phyloP scores from a whole-genome alignment of 2,888 invertebrate species.

The Cynaeus angustus region DNA sequence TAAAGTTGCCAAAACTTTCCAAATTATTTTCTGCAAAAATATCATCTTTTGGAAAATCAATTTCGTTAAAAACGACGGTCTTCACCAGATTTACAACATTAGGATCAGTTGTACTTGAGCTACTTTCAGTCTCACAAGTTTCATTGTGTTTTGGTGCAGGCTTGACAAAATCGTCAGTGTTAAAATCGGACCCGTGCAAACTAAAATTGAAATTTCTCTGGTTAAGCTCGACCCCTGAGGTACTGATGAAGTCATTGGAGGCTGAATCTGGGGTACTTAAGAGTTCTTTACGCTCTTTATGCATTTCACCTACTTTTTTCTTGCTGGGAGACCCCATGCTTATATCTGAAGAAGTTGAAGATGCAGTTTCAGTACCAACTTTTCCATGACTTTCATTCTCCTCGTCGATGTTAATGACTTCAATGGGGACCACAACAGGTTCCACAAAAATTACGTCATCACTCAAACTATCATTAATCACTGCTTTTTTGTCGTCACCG shows the following conservation, averaged over 20 bases:
- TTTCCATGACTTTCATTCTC: constrained; percentile 45
- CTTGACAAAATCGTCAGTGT: constrained; percentile 56
- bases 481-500: constrained; percentile 28
- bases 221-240: constrained; percentile 51
- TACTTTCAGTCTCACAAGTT: constrained; percentile 66
- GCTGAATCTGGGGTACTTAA: constrained; percentile 56
- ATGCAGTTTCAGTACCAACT: constrained; percentile 2
- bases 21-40: constrained; percentile 64
- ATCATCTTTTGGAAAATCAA: constrained; percentile 65
- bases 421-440: constrained; percentile 57
- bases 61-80: constrained; percentile 64
- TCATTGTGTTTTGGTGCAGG: constrained; percentile 58
- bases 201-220: constrained; percentile 63
- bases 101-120: constrained; percentile 62
- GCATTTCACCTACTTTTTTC: background rate
- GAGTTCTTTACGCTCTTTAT: constrained; percentile 51
- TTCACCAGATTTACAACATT: constrained; percentile 61
- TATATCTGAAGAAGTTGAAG: constrained; percentile 8
- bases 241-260: constrained; percentile 64
- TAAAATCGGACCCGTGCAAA: constrained; percentile 64
- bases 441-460: constrained; percentile 63
- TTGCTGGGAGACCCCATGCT: constrained; percentile 2
- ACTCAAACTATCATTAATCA: constrained; percentile 40
- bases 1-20: constrained; percentile 64
- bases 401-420: constrained; percentile 62